Evolutionary conservation across 2,888 invertebrate species (phyloP).

Genomic region (Sinodicranocentrus sp.): DNA sequence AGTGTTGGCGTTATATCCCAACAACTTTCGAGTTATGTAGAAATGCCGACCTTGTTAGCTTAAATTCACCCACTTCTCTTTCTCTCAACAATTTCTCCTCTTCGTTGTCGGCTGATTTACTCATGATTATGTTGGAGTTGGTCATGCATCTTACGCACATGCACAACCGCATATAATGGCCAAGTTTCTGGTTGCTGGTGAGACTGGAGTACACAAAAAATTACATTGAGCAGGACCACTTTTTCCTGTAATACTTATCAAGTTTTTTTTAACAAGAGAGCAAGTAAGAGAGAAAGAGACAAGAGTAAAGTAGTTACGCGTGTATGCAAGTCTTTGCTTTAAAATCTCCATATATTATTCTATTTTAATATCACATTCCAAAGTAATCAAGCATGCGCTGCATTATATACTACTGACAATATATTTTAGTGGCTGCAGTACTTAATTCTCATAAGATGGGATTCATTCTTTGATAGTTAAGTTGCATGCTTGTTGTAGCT

Average conservation of each 20-base stretch:
- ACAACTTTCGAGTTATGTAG: not conserved
- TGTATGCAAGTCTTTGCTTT: not conserved
- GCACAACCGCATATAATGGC: constrained; percentile 6
- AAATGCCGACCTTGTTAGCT: constrained; percentile 52
- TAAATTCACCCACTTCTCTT: constrained; percentile 61
- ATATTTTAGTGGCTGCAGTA: not conserved
- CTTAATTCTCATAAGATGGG: not conserved
- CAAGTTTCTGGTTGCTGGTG: not conserved
- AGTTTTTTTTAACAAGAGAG: not conserved
- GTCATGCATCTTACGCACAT: constrained; percentile 61
- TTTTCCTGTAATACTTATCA: constrained; percentile 40
- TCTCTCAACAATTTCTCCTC: constrained; percentile 36
- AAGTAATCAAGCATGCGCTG: not conserved
- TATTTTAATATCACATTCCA: constrained; percentile 41
- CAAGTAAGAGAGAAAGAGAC: not conserved
- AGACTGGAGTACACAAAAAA: constrained; percentile 22
- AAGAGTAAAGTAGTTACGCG: not conserved
- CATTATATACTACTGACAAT: not conserved
- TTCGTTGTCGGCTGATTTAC: constrained; percentile 37
- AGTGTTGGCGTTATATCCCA: not conserved
- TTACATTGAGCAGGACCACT: constrained; percentile 59
- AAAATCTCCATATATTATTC: not conserved
- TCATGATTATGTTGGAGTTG: constrained; percentile 54
- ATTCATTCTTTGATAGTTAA: not conserved
- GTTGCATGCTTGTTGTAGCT: not conserved